phyloP scores from a whole-genome alignment of 1,140 invertebrate species.

The Lerema accius region DNA sequence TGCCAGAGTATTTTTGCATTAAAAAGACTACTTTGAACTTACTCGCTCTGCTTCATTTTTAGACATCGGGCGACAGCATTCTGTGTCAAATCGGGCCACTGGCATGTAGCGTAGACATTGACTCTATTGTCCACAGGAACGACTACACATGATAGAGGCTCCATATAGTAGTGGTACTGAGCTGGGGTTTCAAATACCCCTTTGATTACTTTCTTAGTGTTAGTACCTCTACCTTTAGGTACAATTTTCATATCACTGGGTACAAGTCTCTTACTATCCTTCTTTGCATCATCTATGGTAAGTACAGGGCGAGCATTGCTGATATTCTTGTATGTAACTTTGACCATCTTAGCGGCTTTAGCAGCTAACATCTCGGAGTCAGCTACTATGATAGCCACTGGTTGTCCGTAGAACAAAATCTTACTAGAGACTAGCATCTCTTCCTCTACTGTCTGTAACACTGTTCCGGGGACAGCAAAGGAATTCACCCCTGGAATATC shows the following conservation, averaged over 20 bases:
- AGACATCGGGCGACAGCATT: conserved; percentile 75
- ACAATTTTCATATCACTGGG: conserved; percentile 48
- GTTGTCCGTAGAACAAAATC: conserved; percentile 88
- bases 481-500: conserved; percentile 89
- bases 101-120: conserved; percentile 85
- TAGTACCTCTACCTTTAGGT: conserved; percentile 62
- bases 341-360: conserved; percentile 87
- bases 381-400: conserved; percentile 89
- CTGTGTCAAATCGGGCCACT: conserved; percentile 86
- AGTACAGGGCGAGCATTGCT: conserved; percentile 59
- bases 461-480: conserved; percentile 68
- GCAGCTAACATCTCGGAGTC: conserved; percentile 85
- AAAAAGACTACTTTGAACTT: no score
- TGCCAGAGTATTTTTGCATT: no score
- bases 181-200: conserved; percentile 62
- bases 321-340: conserved; percentile 84
- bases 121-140: conserved; percentile 86
- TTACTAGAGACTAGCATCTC: conserved; percentile 82
- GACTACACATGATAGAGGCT: conserved; percentile 85
- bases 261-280: conserved; percentile 45
- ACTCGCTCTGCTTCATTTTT: no score
- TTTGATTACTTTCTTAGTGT: conserved; percentile 64
- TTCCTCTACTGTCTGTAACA: conserved; percentile 63
- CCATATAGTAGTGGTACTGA: conserved; percentile 79
- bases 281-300: conserved; percentile 61